These are phyloP conservation scores for Steinernema feltiae DNA, from an alignment of 1,140 invertebrate genomes.

Conservation along the genomic window DNA sequence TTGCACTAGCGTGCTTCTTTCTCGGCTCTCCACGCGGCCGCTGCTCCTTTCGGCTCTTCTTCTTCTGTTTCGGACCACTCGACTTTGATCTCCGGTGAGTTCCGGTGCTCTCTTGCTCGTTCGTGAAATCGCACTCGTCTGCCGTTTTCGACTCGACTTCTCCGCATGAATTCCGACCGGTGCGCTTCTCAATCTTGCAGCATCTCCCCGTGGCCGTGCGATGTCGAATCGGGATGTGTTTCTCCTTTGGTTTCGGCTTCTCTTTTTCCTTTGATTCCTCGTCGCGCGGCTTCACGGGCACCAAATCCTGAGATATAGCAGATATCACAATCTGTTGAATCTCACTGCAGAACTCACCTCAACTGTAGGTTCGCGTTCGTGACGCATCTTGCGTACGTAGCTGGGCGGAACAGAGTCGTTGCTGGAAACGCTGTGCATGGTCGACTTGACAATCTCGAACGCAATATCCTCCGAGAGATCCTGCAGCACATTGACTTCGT, in stretches of 20 bases:
- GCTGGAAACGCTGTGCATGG: not conserved
- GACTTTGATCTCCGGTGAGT: no score
- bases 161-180: no score
- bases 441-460: slow-evolving; percentile 14
- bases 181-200: no score
- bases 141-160: no score
- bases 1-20: no score
- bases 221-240: no score
- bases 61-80: no score
- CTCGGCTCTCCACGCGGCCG: no score
- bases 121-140: no score
- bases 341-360: not conserved
- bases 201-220: no score
- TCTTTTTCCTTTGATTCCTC: not conserved
- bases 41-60: no score
- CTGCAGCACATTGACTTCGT: slow-evolving; percentile 10
- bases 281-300: not conserved
- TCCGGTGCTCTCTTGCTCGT: no score
- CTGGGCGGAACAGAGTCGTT: not conserved
- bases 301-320: not conserved
- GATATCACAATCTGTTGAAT: not conserved
- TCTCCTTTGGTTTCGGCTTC: slow-evolving; percentile 12
- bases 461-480: slow-evolving; percentile 17
- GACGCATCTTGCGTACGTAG: not conserved
- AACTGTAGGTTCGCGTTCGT: not conserved